phyloP scores from a whole-genome alignment of 2,113 vertebrate genomes.

The Engraulis encrasicolus region DNA sequence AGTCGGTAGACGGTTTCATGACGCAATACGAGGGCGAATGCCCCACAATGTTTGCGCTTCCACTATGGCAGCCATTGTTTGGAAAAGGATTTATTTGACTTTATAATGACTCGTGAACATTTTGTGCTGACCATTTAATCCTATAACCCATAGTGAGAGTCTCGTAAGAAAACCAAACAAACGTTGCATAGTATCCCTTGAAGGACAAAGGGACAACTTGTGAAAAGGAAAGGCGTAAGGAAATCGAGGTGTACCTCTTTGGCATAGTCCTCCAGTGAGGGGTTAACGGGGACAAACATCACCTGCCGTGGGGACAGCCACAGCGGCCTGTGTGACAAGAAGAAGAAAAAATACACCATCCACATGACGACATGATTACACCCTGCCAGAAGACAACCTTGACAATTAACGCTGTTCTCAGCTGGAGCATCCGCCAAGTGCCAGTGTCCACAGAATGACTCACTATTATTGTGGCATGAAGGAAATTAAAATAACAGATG shows the following conservation, averaged over 20 bases:
- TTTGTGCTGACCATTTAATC: too few species aligned
- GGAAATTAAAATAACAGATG: neutral
- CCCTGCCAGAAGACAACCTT: neutral
- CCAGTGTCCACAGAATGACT: constrained; percentile 2
- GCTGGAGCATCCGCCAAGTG: neutral
- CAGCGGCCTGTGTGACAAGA: constrained; percentile 81
- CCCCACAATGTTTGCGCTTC: too few species aligned
- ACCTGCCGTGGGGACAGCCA: constrained; percentile 93
- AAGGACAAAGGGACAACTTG: neutral
- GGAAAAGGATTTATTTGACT: too few species aligned
- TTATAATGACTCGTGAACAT: too few species aligned
- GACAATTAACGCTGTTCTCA: neutral
- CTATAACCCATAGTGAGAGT: too few species aligned
- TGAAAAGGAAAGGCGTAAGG: neutral
- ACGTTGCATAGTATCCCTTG: too few species aligned
- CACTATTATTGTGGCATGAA: neutral
- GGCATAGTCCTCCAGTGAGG: constrained; percentile 85
- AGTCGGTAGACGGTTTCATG: too few species aligned
- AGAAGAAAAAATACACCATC: constrained; percentile 9
- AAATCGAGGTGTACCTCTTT: constrained; percentile 71
- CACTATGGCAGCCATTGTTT: too few species aligned
- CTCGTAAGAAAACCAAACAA: too few species aligned
- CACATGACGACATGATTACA: neutral
- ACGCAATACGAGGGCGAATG: too few species aligned
- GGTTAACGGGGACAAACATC: constrained; percentile 91